Evolutionary conservation across 2,113 vertebrate genomes (phyloP).

Genomic region (Notothenia rossii): DNA sequence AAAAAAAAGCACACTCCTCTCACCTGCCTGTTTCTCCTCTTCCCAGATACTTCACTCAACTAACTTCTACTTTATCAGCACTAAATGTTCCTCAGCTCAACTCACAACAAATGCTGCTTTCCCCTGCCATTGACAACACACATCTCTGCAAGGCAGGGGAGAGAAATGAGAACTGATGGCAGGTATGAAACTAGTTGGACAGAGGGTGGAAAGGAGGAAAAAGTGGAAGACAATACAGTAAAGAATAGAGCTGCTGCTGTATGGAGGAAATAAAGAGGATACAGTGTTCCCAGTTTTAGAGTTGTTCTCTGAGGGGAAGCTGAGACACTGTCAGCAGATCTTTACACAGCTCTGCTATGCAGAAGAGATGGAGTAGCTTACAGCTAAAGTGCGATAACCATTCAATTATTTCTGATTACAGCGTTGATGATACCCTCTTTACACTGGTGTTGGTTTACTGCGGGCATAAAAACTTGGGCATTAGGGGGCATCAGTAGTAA

Average conservation of each 20-base stretch:
- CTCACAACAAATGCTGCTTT: constrained; percentile 37
- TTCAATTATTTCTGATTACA: constrained; percentile 23
- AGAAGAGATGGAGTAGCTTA: constrained; percentile 27
- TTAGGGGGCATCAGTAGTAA: no score
- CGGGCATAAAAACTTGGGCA: no score
- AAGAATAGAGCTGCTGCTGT: constrained; percentile 7
- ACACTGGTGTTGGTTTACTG: background rate
- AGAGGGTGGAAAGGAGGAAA: background rate
- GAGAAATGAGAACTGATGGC: constrained; percentile 25
- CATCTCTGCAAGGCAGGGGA: constrained; percentile 31
- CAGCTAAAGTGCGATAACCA: constrained; percentile 5
- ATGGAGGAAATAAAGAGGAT: background rate
- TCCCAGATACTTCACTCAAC: constrained; percentile 39
- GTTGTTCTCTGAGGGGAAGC: constrained; percentile 75
- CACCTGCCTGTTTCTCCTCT: constrained; percentile 46
- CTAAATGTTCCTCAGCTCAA: constrained; percentile 68
- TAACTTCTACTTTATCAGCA: constrained; percentile 63
- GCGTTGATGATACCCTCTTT: background rate
- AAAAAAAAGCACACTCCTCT: constrained; percentile 27
- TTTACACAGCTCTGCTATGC: constrained; percentile 35
- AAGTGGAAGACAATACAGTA: constrained; percentile 21
- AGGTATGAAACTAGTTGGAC: constrained; percentile 31
- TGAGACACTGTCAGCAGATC: constrained; percentile 79
- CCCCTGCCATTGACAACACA: constrained; percentile 31
- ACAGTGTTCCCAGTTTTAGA: constrained; percentile 37